Percentiles rank a stretch among this genome's conserved stretches.
phyloP scores from a whole-genome alignment of 2,797 vertebrate species.

The Amphiprion clarkii region DNA sequence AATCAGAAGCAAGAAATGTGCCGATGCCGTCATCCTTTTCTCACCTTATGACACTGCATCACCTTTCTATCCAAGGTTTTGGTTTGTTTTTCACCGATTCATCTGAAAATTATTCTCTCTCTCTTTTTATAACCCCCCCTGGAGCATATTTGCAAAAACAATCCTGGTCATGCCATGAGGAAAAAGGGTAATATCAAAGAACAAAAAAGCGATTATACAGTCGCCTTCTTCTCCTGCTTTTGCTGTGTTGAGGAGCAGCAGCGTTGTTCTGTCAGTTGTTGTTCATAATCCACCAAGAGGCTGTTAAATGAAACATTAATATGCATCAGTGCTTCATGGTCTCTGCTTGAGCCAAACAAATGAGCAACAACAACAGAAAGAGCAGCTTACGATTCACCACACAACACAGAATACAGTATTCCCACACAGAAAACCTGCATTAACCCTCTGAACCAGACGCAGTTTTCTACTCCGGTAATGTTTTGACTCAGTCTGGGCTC shows the following conservation, averaged over 20 bases:
- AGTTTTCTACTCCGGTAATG: too few relatives aligned
- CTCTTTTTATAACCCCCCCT: slow-evolving; percentile 24
- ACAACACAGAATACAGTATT: background rate
- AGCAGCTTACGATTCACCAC: background rate
- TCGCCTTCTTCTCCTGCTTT: slow-evolving; percentile 42
- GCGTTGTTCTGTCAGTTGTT: slow-evolving; percentile 87
- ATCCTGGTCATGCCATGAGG: slow-evolving; percentile 65
- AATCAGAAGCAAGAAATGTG: slow-evolving; percentile 57
- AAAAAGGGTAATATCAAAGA: slow-evolving; percentile 46
- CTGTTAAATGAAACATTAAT: slow-evolving; percentile 77
- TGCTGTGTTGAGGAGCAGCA: slow-evolving; percentile 33
- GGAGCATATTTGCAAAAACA: slow-evolving; percentile 49
- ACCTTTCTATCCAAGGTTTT: slow-evolving; percentile 31
- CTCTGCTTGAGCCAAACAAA: slow-evolving; percentile 14
- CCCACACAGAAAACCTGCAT: background rate
- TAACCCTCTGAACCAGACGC: too few relatives aligned
- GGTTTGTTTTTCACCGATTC: slow-evolving; percentile 28
- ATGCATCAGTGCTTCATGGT: slow-evolving; percentile 12
- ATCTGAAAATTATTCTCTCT: slow-evolving; percentile 41
- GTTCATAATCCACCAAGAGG: slow-evolving; percentile 96
- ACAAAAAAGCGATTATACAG: slow-evolving; percentile 16
- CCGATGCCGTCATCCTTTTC: slow-evolving; percentile 29
- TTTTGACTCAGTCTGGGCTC: too few relatives aligned
- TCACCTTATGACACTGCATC: slow-evolving; percentile 52
- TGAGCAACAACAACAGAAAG: background rate